These are phyloP conservation scores for Epinephelus awoara DNA, from an alignment of 2,797 vertebrate species.

Conservation along the genomic window DNA sequence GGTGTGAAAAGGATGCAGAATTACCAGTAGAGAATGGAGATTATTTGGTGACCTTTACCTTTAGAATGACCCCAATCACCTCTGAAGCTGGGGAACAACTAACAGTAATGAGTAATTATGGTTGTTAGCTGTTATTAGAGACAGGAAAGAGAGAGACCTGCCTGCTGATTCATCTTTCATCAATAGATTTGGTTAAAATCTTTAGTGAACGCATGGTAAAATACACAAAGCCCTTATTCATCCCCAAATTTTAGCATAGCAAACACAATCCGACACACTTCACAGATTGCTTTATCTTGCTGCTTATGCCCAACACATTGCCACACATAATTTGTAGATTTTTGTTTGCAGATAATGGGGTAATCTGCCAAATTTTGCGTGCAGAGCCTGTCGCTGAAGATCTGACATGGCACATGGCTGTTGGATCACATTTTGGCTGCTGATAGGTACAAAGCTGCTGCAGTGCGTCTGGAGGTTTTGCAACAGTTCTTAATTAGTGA, in stretches of 20 bases:
- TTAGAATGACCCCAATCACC: conserved; percentile 59
- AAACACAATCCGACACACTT: conserved; percentile 32
- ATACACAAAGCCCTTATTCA: conserved; percentile 23
- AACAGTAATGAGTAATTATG: conserved; percentile 60
- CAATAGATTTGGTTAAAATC: conserved; percentile 20
- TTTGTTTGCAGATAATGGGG: conserved; percentile 50
- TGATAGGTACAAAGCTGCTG: conserved; percentile 57
- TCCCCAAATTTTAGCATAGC: conserved; percentile 6
- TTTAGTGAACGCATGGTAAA: no score
- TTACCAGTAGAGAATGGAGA: conserved; percentile 20
- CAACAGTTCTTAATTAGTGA: conserved; percentile 60
- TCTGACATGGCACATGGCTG: conserved; percentile 33
- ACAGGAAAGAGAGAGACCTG: neutral
- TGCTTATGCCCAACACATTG: conserved; percentile 20
- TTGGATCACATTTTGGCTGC: conserved; percentile 48
- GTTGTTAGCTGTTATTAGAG: conserved; percentile 29
- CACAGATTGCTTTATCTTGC: conserved; percentile 10
- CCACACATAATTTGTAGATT: conserved; percentile 32
- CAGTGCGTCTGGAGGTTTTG: conserved; percentile 28
- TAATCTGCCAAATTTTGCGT: conserved; percentile 36
- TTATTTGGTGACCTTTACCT: conserved; percentile 54
- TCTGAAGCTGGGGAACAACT: conserved; percentile 19
- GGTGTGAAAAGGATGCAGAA: conserved; percentile 21
- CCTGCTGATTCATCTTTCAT: neutral
- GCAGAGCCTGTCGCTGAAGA: conserved; percentile 21